Percentiles rank a stretch among this genome's conserved stretches.
Evolutionary conservation across 2,797 vertebrate species (phyloP).

Genomic region (Acipenser transmontanus): DNA sequence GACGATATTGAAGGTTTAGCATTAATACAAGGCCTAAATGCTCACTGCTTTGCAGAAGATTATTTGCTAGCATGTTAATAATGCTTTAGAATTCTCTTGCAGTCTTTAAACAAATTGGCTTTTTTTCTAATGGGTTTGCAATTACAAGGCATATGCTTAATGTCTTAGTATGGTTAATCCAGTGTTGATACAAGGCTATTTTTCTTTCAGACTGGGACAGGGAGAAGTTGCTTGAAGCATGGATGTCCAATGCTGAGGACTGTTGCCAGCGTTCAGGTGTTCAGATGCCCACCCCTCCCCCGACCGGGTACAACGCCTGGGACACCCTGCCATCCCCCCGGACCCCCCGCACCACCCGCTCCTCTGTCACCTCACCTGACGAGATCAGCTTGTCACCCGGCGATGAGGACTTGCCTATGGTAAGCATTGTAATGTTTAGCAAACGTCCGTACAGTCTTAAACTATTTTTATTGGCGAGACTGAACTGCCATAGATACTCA

Average conservation of each 20-base stretch:
- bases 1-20: too few relatives aligned
- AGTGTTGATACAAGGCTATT: too few relatives aligned
- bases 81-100: too few relatives aligned
- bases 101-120: too few relatives aligned
- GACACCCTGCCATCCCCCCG: slow-evolving; percentile 89
- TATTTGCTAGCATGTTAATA: too few relatives aligned
- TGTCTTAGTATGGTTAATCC: too few relatives aligned
- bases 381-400: slow-evolving; percentile 85
- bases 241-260: slow-evolving; percentile 90
- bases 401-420: slow-evolving; percentile 78
- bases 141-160: too few relatives aligned
- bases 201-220: slow-evolving; percentile 84
- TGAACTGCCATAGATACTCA: neutral
- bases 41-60: too few relatives aligned
- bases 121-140: too few relatives aligned
- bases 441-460: neutral
- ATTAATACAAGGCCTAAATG: too few relatives aligned
- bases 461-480: neutral
- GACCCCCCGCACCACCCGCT: slow-evolving; percentile 84
- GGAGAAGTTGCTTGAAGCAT: slow-evolving; percentile 94
- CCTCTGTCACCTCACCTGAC: slow-evolving; percentile 87
- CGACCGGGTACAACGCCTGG: slow-evolving; percentile 91
- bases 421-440: slow-evolving; percentile 38
- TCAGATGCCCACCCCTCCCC: slow-evolving; percentile 92
- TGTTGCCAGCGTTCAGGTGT: slow-evolving; percentile 97